Evolutionary conservation across 2,888 invertebrate species (phyloP).

Genomic region (Cheilosia urbana): DNA sequence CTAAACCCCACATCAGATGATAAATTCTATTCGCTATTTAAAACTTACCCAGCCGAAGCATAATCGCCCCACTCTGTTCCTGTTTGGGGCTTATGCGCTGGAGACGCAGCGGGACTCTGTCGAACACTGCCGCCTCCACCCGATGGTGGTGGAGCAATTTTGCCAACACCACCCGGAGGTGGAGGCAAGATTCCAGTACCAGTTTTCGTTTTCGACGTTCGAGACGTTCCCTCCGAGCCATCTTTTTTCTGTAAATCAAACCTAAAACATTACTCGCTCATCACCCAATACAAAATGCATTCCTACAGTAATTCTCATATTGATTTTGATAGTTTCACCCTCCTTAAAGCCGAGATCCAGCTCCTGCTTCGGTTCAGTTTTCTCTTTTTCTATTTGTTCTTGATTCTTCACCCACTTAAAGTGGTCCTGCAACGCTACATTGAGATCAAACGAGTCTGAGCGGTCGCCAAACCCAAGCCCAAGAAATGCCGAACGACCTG

Average conservation of each 20-base stretch:
- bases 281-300: neutral
- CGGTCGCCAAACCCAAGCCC: constrained; percentile 99
- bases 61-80: constrained; percentile 92
- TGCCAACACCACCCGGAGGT: constrained; percentile 89
- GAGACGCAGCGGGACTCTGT: constrained; percentile 86
- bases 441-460: constrained; percentile 99
- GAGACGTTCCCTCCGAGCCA: constrained; percentile 88
- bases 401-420: constrained; percentile 96
- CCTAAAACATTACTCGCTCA: constrained; percentile 24
- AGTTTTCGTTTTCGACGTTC: constrained; percentile 87
- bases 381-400: constrained; percentile 92
- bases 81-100: constrained; percentile 87
- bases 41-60: constrained; percentile 87
- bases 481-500: constrained; percentile 95
- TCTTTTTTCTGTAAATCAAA: constrained; percentile 90
- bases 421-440: constrained; percentile 98
- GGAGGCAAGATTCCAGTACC: constrained; percentile 91
- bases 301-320: constrained; percentile 96
- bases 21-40: neutral
- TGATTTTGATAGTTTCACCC: constrained; percentile 99
- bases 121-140: constrained; percentile 79
- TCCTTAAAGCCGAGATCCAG: constrained; percentile 99
- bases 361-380: constrained; percentile 90
- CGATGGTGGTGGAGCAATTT: constrained; percentile 91
- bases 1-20: too few relatives aligned